Conservation (phyloP, 2,113 vertebrate species). For the Hystrix brachyura region DNA sequence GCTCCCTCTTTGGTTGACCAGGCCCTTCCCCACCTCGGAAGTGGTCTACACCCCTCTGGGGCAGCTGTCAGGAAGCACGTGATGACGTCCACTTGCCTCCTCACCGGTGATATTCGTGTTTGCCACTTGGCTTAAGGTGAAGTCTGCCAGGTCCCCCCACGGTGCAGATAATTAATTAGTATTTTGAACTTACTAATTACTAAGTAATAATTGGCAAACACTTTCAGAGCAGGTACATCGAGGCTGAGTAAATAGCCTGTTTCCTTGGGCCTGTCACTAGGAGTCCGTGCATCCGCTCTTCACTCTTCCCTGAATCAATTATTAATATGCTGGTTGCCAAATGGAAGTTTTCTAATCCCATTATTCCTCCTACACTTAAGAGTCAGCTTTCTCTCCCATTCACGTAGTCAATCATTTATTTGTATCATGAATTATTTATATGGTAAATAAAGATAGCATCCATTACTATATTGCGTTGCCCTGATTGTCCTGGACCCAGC, state of each 20-base stretch:
- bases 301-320: not conserved
- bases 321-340: not conserved
- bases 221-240: not conserved
- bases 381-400: not conserved
- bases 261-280: not conserved
- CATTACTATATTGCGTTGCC: not conserved
- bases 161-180: not conserved
- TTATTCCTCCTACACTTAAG: not conserved
- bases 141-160: not conserved
- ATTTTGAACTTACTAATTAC: constrained; percentile 16
- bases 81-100: accelerated
- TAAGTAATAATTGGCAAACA: not conserved
- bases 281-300: too few species aligned
- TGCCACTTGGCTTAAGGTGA: not conserved
- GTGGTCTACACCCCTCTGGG: accelerated
- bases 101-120: not conserved
- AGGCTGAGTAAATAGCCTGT: not conserved
- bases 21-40: not conserved
- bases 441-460: not conserved
- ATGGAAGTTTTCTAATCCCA: constrained; percentile 3
- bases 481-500: not conserved
- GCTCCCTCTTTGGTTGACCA: not conserved
- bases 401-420: not conserved
- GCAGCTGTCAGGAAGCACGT: not conserved
- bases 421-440: not conserved